phyloP scores from a whole-genome alignment of 2,113 vertebrate genomes.

The Seriola rivoliana region DNA sequence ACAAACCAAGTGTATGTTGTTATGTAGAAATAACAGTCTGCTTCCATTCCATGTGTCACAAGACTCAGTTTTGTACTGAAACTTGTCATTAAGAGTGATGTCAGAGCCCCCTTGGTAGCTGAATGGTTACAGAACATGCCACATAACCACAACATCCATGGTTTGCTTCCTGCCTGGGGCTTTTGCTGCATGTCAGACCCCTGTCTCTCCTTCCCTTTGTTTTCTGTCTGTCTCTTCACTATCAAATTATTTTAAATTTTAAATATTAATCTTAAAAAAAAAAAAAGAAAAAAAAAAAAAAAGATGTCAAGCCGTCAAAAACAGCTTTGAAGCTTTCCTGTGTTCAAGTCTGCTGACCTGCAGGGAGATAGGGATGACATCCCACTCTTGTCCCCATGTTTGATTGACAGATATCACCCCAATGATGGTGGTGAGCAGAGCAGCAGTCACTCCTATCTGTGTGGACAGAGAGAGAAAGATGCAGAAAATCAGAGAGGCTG shows the following conservation, averaged over 20 bases:
- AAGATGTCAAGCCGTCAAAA: background rate
- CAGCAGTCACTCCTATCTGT: constrained; percentile 90
- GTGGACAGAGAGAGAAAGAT: constrained; percentile 1
- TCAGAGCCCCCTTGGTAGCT: background rate
- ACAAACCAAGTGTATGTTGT: background rate
- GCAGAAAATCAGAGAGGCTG: constrained; percentile 21
- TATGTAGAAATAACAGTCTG: background rate
- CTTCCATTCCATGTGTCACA: background rate
- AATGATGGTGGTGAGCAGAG: constrained; percentile 89
- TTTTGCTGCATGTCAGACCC: background rate
- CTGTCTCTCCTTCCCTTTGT: too few species aligned
- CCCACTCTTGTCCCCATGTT: constrained; percentile 95
- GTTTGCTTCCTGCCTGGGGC: background rate
- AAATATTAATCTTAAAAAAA: too few species aligned
- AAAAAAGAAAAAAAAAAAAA: background rate
- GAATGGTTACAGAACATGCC: background rate
- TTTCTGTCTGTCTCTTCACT: background rate
- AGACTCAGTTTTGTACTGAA: background rate
- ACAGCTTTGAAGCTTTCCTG: background rate
- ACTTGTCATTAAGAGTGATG: background rate
- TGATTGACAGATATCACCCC: constrained; percentile 94
- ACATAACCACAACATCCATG: background rate
- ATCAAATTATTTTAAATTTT: background rate
- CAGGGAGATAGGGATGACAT: constrained; percentile 92
- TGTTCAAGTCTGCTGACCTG: constrained; percentile 84